phyloP scores from a whole-genome alignment of 2,888 invertebrate species.

The Coelopa pilipes region DNA sequence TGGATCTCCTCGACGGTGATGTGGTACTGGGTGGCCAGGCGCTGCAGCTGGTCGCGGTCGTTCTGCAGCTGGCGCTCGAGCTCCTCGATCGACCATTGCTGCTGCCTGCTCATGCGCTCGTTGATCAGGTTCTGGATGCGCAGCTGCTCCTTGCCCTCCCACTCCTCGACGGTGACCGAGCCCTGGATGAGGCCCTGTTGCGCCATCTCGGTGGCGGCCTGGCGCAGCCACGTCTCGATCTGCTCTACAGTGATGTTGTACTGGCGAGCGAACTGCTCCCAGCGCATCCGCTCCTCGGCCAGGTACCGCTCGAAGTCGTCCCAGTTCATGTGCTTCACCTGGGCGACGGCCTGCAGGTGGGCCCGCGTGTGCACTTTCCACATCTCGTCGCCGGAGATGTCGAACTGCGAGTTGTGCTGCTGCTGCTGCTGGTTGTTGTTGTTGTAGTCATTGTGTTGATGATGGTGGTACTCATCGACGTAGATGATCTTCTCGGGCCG shows the following conservation, averaged over 20 bases:
- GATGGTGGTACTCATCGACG: conserved; percentile 46
- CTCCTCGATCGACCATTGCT: conserved; percentile 61
- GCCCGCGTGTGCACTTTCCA: conserved; percentile 56
- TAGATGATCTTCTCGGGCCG: conserved; percentile 47
- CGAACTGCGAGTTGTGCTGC: conserved; percentile 7
- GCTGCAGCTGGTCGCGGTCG: conserved; percentile 53
- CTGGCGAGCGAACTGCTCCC: conserved; percentile 55
- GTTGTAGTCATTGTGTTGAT: conserved; percentile 40
- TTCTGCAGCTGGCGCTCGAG: conserved; percentile 53
- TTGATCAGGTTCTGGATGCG: conserved; percentile 56
- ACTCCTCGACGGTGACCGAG: conserved; percentile 48
- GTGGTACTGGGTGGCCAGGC: conserved; percentile 53
- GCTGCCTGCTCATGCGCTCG: conserved; percentile 51
- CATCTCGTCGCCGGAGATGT: conserved; percentile 37
- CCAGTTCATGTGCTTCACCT: conserved; percentile 51
- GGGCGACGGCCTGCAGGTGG: conserved; percentile 52
- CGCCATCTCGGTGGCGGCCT: conserved; percentile 50
- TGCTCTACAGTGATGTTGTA: conserved; percentile 57
- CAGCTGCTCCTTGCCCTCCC: conserved; percentile 56
- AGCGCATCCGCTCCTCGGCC: conserved; percentile 49
- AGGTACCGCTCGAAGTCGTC: conserved; percentile 58
- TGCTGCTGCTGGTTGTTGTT: conserved; percentile 12
- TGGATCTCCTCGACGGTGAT: conserved; percentile 54
- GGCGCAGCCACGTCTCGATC: conserved; percentile 55
- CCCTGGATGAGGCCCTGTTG: conserved; percentile 52